Evolutionary conservation across 1,140 invertebrate species (phyloP), one percentile per base, ranked within the genome.

Genomic region (Drosophila tani): DNA sequence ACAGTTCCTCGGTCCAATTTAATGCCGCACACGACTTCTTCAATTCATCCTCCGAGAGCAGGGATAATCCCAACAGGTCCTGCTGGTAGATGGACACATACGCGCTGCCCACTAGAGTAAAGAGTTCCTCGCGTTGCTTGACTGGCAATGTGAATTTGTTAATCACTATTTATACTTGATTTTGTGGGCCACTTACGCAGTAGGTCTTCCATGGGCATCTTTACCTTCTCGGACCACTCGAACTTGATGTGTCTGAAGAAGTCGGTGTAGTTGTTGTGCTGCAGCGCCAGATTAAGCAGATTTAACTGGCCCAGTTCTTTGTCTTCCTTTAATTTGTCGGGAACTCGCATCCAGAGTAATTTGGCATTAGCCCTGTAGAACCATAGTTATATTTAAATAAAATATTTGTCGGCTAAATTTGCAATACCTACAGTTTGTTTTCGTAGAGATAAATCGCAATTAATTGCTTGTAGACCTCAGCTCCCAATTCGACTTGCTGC

Each of bases 41-140:
- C 3, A 90, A 38, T 21, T 86, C 86, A 3, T 91, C 79, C 35
- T 68, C 56, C 4, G 75, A 56, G 64, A 90, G 68, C 40, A 82
- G 79, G 0, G 82, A 60, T 73, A 90, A 63, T 14, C 91, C 71
- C 5, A 91, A 27, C 5, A 90, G 38, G 35, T 86, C 80, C 14
- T 82, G 58, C 35, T 91, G 82, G 53, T 90, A 91, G 24, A 90
- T 91, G 15, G 86, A 90, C 8, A 91, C 79, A 64, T 90, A 90
- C 0, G 86, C 86, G 32, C 50, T 81, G 17, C 87, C 55, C 24
- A 75, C 82, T 8, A 90, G 51, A 1, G 58, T 69, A 4, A 90
- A 82, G 7, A 90, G 58, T 19, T 90, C 86, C 55, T 82, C 86
- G 12, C 86, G 86, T 45, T 81, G 80, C 40, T 75, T 68, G 8